phyloP scores from a whole-genome alignment of 2,113 vertebrate species.

The Triplophysa dalaica region DNA sequence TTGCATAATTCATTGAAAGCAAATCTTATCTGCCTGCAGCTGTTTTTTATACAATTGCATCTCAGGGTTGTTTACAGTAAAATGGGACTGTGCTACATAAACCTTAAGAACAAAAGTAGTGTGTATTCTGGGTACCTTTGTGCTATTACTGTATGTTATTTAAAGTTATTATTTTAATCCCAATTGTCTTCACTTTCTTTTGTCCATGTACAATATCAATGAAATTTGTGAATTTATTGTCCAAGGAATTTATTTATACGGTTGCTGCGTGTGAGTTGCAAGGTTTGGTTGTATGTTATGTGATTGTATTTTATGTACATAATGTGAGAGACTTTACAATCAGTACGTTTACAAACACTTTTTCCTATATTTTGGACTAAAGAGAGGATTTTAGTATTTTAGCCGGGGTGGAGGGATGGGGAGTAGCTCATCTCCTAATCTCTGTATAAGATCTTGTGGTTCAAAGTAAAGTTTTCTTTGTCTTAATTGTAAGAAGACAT shows the following conservation, averaged over 20 bases:
- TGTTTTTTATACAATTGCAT: conserved; percentile 12
- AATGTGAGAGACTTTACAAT: not conserved
- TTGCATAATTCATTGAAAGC: not conserved
- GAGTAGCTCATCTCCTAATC: no score
- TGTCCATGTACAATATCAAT: not conserved
- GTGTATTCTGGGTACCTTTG: not conserved
- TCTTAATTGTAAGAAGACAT: no score
- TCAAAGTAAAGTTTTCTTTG: no score
- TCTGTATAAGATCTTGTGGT: no score
- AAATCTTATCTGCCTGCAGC: not conserved
- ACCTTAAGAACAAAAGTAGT: not conserved
- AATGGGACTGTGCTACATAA: not conserved
- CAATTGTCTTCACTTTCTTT: not conserved
- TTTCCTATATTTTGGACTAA: conserved; percentile 13
- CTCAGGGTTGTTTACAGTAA: conserved; percentile 20
- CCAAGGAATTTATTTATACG: not conserved
- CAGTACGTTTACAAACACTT: not conserved
- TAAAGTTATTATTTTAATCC: not conserved
- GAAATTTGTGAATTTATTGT: not conserved
- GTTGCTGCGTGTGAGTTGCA: not conserved
- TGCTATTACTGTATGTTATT: not conserved
- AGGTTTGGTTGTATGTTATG: not conserved
- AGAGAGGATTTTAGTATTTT: not conserved
- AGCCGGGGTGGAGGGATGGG: not conserved
- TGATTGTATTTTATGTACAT: not conserved